These are phyloP conservation scores for Lycia hirtaria DNA, from an alignment of 2,888 invertebrate species.

Conservation along the genomic window DNA sequence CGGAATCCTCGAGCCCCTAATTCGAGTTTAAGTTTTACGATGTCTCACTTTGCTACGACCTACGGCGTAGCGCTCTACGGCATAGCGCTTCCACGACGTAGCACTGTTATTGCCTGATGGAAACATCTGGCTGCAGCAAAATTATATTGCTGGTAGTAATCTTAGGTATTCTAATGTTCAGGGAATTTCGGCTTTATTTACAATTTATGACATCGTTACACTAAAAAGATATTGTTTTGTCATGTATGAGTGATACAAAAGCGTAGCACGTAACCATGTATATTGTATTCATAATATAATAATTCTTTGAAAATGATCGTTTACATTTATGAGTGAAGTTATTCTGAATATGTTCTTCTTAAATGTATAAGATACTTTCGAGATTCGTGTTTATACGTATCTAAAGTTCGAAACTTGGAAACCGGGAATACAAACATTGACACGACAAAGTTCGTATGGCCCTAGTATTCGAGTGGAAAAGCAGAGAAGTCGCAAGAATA, in stretches of 20 bases:
- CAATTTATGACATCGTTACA: conserved; percentile 18
- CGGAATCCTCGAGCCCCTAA: conserved; percentile 52
- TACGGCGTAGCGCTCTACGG: conserved; percentile 18
- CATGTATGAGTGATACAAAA: conserved; percentile 14
- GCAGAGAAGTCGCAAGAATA: conserved; percentile 46
- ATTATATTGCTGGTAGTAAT: conserved; percentile 19
- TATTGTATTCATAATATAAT: not conserved
- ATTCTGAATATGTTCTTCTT: not conserved
- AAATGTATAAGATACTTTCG: not conserved
- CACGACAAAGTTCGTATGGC: conserved; percentile 32
- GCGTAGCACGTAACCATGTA: conserved; percentile 6
- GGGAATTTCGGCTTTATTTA: conserved; percentile 2
- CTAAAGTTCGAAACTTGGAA: conserved; percentile 19
- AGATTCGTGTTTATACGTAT: conserved; percentile 16
- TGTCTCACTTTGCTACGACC: conserved; percentile 33
- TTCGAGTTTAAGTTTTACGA: conserved; percentile 58
- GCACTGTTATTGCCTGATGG: conserved; percentile 32
- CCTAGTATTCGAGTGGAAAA: conserved; percentile 40
- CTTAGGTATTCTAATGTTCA: conserved; percentile 24
- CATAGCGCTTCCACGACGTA: conserved; percentile 19
- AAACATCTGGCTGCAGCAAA: conserved; percentile 31
- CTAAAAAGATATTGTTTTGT: conserved; percentile 14
- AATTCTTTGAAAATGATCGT: conserved; percentile 4
- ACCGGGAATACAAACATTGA: conserved; percentile 4
- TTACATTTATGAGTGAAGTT: conserved; percentile 4